Base-by-base conservation (phyloP, 2,888 invertebrate species). In the Drosophila tanythrix region DNA sequence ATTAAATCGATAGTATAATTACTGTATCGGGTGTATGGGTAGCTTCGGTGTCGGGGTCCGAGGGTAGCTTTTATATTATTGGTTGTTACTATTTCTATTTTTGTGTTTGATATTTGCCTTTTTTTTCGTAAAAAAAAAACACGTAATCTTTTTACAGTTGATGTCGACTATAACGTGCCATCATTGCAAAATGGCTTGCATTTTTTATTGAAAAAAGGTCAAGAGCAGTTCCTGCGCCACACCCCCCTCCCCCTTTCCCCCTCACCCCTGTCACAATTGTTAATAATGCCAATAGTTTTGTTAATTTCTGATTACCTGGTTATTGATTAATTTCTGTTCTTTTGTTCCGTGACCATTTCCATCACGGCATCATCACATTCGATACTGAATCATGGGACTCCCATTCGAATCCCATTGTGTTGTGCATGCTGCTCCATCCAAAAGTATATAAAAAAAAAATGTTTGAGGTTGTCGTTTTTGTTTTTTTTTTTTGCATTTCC, bases 181-280 rank as follows among this genome's bases (percentile, higher is more conserved):
- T 95, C 96, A 92, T 95, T 96, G 94, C 94, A 95, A 94, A 95
- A 95, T 93, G 96, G 95, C 94, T 94, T 96, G 95, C 95, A 95
- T 92, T 95, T 95, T 94, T 94, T 93, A 89, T 94, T 93, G 88
- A 89, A 79, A 74, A 92, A 92, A 93, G 93, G 93, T 93, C 88
- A 82, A 87, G 70, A 89, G 74, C 77, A 63, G 58, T 63, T 57
- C 46, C 29, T 27, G 18, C 27, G 27, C 50, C 50, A 3, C 40
- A n/a, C 35, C 27, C 36, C 18, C 11, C 3, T 52, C 56, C 58
- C 62, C n/a, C 35, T 33, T 2, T 50, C 57, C 33, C 33, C 36
- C 36, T 6, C 35, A 46, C 66, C 58, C 51, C 53, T 11, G 40
- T 62, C 36, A 35, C 27, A 61, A 38, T 57, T 76, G 57, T 66